These are phyloP conservation scores for Anguilla marmorata DNA, from an alignment of 2,797 vertebrate genomes.

Conservation along the genomic window DNA sequence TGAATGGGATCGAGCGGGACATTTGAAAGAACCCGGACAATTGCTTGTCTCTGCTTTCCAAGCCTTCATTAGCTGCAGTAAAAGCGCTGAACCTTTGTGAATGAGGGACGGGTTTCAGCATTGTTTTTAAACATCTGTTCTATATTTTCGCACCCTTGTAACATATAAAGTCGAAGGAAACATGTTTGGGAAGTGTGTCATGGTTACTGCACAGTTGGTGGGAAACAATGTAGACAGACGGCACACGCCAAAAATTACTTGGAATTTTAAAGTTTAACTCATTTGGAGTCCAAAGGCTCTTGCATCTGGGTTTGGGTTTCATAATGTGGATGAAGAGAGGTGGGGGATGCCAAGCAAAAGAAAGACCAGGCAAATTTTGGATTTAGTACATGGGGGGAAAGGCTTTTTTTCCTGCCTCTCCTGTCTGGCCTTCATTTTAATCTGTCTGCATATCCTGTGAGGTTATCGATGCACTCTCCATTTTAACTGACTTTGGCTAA, in stretches of 20 bases:
- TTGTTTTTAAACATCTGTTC: constrained; percentile 25
- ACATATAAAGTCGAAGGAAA: not conserved
- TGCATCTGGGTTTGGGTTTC: constrained; percentile 5
- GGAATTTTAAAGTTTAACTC: not conserved
- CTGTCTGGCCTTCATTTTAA: constrained; percentile 41
- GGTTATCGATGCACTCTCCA: constrained; percentile 27
- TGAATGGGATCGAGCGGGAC: not conserved
- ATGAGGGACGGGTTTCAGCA: not conserved
- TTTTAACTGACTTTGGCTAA: constrained; percentile 12
- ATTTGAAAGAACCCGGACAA: constrained; percentile 5
- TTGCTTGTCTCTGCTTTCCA: constrained; percentile 14
- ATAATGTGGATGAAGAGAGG: no score
- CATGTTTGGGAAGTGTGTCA: not conserved
- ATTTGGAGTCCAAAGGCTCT: constrained; percentile 20
- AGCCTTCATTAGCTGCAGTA: constrained; percentile 37
- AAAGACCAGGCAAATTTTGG: constrained; percentile 8
- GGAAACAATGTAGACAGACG: not conserved
- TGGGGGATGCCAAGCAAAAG: not conserved
- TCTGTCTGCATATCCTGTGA: constrained; percentile 50
- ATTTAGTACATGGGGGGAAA: no score
- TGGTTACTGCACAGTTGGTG: not conserved
- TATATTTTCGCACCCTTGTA: not conserved
- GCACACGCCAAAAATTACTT: not conserved
- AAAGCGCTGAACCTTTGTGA: constrained; percentile 32
- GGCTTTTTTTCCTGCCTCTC: no score